Base-by-base conservation (phyloP, 2,888 invertebrate species). In the Caenorhabditis becei region DNA sequence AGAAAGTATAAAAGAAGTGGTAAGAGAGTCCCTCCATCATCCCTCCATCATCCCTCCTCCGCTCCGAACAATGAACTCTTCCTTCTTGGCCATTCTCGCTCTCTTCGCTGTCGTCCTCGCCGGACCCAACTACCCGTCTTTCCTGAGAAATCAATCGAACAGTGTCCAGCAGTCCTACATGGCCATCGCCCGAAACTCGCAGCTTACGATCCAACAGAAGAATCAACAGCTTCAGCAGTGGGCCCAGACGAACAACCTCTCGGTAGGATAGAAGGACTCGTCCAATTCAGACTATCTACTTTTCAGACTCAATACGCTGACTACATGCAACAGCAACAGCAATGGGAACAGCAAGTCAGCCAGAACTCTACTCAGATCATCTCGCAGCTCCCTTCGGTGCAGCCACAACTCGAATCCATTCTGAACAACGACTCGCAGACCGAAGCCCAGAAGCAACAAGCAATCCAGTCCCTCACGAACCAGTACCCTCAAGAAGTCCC, bases 211-310 rank as follows among this genome's bases (percentile, higher is more conserved):
- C 16, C 49, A 56, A 10, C 63, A 72, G 37, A 72, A 72, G 41
- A 20, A 65, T 23, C 72, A 72, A 16, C 63, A 63, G 32, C 32
- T 72, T 24, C 61, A 61, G 28, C 61, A 70, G 16, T 70, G 70
- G 70, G 70, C 70, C 28, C 70, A 70, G 70, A 53, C 56, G 2
- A 72, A 72, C 37, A 72, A 72, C 47, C 65, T 72, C n/a, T 56
- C 72, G 49, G 72, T 72, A 51, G 32, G 32, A 32, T 32, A 7
- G 32, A 7, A 32, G 32, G 10, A 4, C 32, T 10, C 10, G 5
- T 32, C 32, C 5, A 10, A 7, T 7, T 7, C 32, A 32, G 10
- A 53, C 16, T 37, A 14, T 41, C 41, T 18, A 23, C 26, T 8
- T 44, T 72, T 16, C 63, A 72, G 72, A 49, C 47, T 24, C 63